Base-by-base conservation (phyloP, 2,797 vertebrate species). In the Xiphorhynchus erythropygius region DNA sequence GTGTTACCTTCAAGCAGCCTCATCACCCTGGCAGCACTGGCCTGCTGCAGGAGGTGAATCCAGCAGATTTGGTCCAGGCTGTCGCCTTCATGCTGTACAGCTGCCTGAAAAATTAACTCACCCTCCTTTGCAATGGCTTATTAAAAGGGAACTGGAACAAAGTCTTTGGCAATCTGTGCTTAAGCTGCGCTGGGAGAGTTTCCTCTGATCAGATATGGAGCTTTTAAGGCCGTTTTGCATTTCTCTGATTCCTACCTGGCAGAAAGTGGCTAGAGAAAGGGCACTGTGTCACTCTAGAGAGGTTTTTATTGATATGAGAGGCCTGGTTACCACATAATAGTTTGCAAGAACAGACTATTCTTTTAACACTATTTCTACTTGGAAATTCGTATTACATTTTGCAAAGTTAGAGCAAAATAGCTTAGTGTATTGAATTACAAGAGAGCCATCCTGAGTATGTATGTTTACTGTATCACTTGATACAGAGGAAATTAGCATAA, bases 241-340 rank as follows among this genome's bases (percentile, higher is more conserved):
- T 95, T 95, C 93, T 95, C 82, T 90, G 84, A 80, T 88, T 95
- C 81, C 37, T 87, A 77, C 81, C 89, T 94, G 93, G 83, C 94
- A 93, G 95, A 94, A 96, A 79, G 74, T 85, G 60, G 46, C 60
- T 87, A 86, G 65, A 90, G 70, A 85, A 90, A 76, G 78, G 75
- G 84, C 63, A 41, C 39, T 39, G 65, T 74, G 55, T 85, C 86
- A 95, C 50, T 21, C 28, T 75, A 42, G 79, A 92, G 68, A 84
- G 78, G 77, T 81, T 87, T 70, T 64, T 86, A 62, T 84, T 70
- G 84, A 81, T 53, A 86, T 63, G 69, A 76, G 82, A 89, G 52
- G 33, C 80, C 49, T 53, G 83, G 67, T 65, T 76, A 70, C 63
- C 47, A 87, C 10, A 7, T 71, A 75, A 84, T 55, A 82, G 87